Base-by-base conservation (phyloP, 2,797 vertebrate genomes). In the Neosalanx taihuensis region DNA sequence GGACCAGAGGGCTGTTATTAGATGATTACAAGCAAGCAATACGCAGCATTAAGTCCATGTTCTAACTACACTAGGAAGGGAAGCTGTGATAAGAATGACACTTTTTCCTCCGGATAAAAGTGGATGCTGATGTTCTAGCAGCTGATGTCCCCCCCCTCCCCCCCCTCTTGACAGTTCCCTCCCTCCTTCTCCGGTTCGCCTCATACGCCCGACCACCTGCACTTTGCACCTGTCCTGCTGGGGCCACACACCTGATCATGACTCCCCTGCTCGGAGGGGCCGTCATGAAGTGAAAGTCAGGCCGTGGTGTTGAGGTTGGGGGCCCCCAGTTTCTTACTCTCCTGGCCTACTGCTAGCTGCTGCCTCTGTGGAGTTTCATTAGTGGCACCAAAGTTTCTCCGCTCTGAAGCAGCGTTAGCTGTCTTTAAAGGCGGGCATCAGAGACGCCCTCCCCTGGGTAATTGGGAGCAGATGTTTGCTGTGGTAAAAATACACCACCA, bases 391-490 rank as follows among this genome's bases (percentile, higher is more conserved):
- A 92, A 90, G 90, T 86, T 89, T 89, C 88, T 85, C 33, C 65
- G 77, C 88, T 90, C 90, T 89, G 89, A 88, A 90, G 89, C 80
- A 74, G 85, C 78, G 85, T 87, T 88, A 88, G 89, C 80, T 85
- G 33, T 80, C 89, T 90, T 90, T 88, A 87, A 87, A 88, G 86
- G 88, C 87, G 86, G 51, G 88, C 84, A 87, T 87, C 86, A 89
- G 88, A 87, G 83, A 78, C 65, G 33, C 86, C 84, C 83, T 88
- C 87, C 89, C 89, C 89, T 89, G 83, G 90, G 91, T 92, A 92
- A 92, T 92, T 92, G 89, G 88, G 88, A 92, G 90, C 89, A 92
- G 91, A 92, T 92, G 91, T 90, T 91, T 90, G 86, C 18, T 1
- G 85, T 84, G 83, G 90, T 76, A 91, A 92, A 92, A 80, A 81